Base-by-base conservation (phyloP, 2,888 invertebrate species). In the Andrena flavipes region DNA sequence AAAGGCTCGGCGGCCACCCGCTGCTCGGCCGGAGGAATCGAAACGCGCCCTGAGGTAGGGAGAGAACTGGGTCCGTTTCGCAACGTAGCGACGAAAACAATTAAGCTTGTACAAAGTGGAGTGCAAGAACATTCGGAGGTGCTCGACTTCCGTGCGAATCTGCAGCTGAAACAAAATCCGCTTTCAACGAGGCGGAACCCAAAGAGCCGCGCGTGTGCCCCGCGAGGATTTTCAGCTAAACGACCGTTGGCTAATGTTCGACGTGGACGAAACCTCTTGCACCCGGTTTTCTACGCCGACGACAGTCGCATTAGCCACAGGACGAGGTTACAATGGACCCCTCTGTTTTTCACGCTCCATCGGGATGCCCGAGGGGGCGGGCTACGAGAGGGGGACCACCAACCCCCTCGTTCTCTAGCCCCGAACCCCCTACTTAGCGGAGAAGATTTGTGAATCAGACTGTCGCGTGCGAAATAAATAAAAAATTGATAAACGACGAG, bases 221-320 rank as follows among this genome's bases (percentile, higher is more conserved):
- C 83, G 78, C 83, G 80, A 85, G 88, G 88, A 88, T 87, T 88
- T 87, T 80, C 80, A 56, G 76, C 83, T 88, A 88, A 88, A 87
- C 87, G 88, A 88, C 88, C 88, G 88, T 88, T 88, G 88, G 87
- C 86, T 88, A 87, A 88, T 88, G 88, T 87, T 87, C 80, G 84
- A 33, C 77, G 59, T 48, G 62, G 74, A 80, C 70, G 71, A 81
- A 70, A 75, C 74, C 81, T 70, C 65, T 67, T 82, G 82, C 88
- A 85, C 76, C 84, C 88, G 88, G 80, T 86, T 79, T 59, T 16
- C 73, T 63, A 51, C 81, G 33, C 76, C 84, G 88, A 86, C 88
- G 90, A 89, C 90, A 90, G 88, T 89, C 85, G 89, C 90, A 90
- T 90, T 90, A 90, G 89, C 89, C 90, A 90, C 90, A 90, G 89